These are phyloP conservation scores for Zelleria hepariella DNA, from an alignment of 2,888 invertebrate species.

Conservation along the genomic window DNA sequence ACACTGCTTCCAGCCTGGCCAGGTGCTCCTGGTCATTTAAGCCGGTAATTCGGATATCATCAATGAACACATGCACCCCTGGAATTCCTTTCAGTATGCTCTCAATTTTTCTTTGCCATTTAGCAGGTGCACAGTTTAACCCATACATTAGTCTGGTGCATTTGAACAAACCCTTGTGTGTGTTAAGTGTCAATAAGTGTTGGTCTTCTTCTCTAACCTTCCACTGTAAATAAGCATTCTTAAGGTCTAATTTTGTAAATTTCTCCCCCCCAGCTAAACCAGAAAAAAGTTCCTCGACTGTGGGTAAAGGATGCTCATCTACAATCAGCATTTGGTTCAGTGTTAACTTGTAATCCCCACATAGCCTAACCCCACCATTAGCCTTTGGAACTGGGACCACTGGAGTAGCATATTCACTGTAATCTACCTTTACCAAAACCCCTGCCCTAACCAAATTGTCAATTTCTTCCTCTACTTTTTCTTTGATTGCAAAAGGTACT, in stretches of 20 bases:
- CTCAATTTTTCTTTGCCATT: background rate
- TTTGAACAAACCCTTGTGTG: constrained; percentile 15
- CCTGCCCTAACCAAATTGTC: background rate
- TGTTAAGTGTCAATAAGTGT: constrained; percentile 15
- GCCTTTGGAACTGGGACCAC: background rate
- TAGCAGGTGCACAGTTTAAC: constrained; percentile 1
- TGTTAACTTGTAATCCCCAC: background rate
- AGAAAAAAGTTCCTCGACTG: background rate
- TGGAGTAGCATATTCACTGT: background rate
- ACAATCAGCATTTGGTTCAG: background rate
- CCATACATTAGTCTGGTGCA: constrained; percentile 18
- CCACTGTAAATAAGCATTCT: constrained; percentile 16
- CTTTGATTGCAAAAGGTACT: background rate
- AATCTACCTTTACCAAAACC: background rate
- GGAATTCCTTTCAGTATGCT: background rate
- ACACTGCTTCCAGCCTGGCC: constrained; percentile 8
- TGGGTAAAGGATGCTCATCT: background rate
- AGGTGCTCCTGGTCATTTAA: constrained; percentile 9
- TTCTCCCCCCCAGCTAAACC: background rate
- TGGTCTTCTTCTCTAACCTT: constrained; percentile 11
- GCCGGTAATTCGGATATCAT: constrained; percentile 13
- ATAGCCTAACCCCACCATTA: background rate
- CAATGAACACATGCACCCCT: constrained; percentile 1
- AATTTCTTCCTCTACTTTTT: background rate
- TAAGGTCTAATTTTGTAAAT: constrained; percentile 6